Conservation (phyloP, 2,113 vertebrate genomes). For the Laticauda colubrina region DNA sequence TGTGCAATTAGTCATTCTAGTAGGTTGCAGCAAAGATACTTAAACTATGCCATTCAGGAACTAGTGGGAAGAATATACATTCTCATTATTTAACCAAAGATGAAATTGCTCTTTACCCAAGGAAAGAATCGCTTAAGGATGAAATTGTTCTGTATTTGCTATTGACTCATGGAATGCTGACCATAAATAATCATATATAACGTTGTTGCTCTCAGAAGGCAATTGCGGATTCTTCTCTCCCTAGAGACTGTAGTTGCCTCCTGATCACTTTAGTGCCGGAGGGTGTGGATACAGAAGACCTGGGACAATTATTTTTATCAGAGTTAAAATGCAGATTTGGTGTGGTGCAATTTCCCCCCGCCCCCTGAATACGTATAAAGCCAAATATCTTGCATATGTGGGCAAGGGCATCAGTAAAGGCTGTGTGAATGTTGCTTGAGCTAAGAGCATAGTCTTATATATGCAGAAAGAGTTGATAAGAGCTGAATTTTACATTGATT, state of each 20-base stretch:
- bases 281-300: conserved; percentile 4
- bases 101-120: neutral
- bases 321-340: neutral
- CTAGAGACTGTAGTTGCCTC: neutral
- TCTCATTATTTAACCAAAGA: neutral
- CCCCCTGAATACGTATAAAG: conserved; percentile 2
- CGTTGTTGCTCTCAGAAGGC: neutral
- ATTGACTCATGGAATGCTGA: neutral
- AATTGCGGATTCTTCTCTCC: fast-evolving
- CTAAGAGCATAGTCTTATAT: neutral
- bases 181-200: neutral
- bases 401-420: neutral
- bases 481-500: neutral
- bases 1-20: neutral
- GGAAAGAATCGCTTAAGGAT: neutral
- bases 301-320: conserved; percentile 16
- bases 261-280: conserved; percentile 1
- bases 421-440: neutral
- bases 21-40: neutral
- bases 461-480: neutral
- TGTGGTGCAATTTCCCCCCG: neutral
- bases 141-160: neutral
- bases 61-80: neutral
- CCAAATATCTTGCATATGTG: conserved; percentile 1
- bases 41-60: neutral